phyloP scores from a whole-genome alignment of 2,888 invertebrate genomes.

The Amphimallon solstitiale region DNA sequence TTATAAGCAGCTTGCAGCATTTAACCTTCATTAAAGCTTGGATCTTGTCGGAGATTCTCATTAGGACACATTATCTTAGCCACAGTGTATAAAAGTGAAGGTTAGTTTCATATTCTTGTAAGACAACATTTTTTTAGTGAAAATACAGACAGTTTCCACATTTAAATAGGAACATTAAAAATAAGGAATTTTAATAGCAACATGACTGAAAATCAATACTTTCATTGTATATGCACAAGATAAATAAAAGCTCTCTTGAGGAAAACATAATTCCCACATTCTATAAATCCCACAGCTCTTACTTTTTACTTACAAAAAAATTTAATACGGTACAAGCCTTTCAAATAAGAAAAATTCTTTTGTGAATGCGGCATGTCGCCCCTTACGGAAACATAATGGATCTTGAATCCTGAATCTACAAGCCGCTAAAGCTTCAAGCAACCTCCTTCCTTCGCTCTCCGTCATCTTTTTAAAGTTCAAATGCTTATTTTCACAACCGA shows the following conservation, averaged over 20 bases:
- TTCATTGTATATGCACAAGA: neutral
- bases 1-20: too few species aligned
- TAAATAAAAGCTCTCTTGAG: neutral
- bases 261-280: neutral
- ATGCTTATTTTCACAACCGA: constrained; percentile 10
- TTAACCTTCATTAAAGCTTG: too few species aligned
- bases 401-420: constrained; percentile 24
- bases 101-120: too few species aligned
- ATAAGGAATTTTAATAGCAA: too few species aligned
- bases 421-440: constrained; percentile 23
- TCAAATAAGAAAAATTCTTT: constrained; percentile 16
- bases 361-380: constrained; percentile 9
- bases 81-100: too few species aligned
- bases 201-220: too few species aligned
- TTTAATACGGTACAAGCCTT: constrained; percentile 21
- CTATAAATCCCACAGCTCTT: constrained; percentile 3
- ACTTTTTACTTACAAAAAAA: constrained; percentile 14
- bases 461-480: constrained; percentile 30
- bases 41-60: too few species aligned
- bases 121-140: too few species aligned
- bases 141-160: too few species aligned
- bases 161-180: too few species aligned
- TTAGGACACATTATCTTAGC: too few species aligned
- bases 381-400: constrained; percentile 19
- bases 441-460: neutral